These are phyloP conservation scores for Thomomys bottae DNA, from an alignment of 2,113 vertebrate genomes.

Conservation along the genomic window DNA sequence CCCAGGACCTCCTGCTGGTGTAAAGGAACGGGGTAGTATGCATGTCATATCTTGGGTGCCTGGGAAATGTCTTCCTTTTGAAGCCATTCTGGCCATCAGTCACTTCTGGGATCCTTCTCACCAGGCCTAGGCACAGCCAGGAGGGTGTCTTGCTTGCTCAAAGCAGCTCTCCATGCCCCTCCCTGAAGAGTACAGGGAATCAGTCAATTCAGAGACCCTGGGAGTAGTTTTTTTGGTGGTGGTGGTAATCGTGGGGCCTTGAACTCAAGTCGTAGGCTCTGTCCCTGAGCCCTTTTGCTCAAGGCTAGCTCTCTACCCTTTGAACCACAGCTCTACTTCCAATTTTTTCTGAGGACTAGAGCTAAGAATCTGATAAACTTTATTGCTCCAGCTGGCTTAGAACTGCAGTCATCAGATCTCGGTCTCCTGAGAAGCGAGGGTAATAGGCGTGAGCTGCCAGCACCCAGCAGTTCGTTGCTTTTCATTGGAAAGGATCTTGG, in stretches of 20 bases:
- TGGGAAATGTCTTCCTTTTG: background rate
- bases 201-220: background rate
- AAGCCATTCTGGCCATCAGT: background rate
- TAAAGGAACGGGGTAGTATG: too few species aligned
- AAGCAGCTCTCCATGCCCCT: background rate
- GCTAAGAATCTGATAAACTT: too few species aligned
- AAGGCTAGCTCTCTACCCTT: too few species aligned
- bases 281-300: too few species aligned
- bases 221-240: background rate
- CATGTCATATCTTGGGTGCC: background rate
- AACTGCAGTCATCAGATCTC: background rate
- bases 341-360: too few species aligned
- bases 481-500: too few species aligned
- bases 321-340: too few species aligned
- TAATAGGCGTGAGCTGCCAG: too few species aligned
- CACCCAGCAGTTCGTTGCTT: too few species aligned
- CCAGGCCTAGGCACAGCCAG: background rate
- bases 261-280: background rate
- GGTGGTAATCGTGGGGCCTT: background rate
- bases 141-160: background rate
- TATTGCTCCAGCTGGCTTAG: background rate
- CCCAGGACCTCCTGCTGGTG: background rate
- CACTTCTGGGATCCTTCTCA: background rate
- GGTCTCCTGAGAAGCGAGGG: too few species aligned
- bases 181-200: fast-evolving